Base-by-base conservation (phyloP, 2,888 invertebrate genomes). In the Psylliodes chrysocephalus region DNA sequence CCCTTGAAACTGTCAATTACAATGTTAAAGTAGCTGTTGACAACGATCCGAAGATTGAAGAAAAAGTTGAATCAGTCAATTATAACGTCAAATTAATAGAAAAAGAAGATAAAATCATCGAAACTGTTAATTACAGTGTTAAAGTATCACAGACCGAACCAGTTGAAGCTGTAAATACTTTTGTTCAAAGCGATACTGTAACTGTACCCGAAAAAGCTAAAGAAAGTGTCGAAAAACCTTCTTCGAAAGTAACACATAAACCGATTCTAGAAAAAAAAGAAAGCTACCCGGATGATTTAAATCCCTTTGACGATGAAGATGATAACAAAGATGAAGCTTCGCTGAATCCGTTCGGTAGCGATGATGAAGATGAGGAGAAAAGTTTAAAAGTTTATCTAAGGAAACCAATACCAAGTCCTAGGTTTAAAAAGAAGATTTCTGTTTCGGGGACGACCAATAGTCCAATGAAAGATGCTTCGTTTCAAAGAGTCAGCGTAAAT, bases 301-400 rank as follows among this genome's bases (percentile, higher is more conserved):
- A 95, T 85, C 95, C 95, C 3, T 95, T 95, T 82, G 89, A 87
- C 30, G 90, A 90, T 71, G 86, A 86, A 22, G 86, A 86, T 19
- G 87, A 87, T 6, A 8, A 38, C 42, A 38, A 60, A 19, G 12
- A 6, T 12, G 12, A 22, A 22, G 22, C 40, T 7, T 60, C 60
- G 5, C 30, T 64, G 10, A 66, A 66, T 35, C 66, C 66, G 10
- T 67, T 67, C 15, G 66, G 61, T 10, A 61, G 61, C 19, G 84
- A 85, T 49, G 84, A 85, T 49, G 78, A 79, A n/a, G 75, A 67
- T 56, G 69, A 68, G 10, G 44, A 52, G 66, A 71, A 81, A 81
- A 70, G 84, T 12, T 8, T 28, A 76, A 71, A 66, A 44, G 60
- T 63, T 59, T 63, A 63, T 46, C 52, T 69, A 57, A 73, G 71